Evolutionary conservation across 1,140 invertebrate genomes (phyloP).

Genomic region (Steinernema feltiae): DNA sequence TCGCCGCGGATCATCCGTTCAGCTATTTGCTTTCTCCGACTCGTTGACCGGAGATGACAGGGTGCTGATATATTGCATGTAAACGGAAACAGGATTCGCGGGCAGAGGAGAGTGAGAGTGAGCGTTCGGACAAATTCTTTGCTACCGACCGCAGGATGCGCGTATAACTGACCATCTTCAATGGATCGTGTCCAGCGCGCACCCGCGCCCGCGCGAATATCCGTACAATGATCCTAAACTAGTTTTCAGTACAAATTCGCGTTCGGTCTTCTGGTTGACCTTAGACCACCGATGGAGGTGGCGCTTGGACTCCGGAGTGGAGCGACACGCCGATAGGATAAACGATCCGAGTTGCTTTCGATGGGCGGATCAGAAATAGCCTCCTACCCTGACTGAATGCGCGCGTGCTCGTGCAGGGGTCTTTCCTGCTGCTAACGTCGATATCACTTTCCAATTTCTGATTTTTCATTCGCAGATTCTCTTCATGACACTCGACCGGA

Average conservation of each 20-base stretch:
- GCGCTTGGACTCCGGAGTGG: constrained; percentile 1
- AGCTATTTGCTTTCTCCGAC: neutral
- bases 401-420: neutral
- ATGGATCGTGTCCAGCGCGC: neutral
- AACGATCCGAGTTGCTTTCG: neutral
- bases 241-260: neutral
- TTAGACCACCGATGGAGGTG: constrained; percentile 10
- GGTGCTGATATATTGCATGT: neutral
- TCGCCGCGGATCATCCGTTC: neutral
- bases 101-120: neutral
- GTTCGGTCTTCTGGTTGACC: neutral
- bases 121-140: neutral
- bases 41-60: neutral
- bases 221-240: neutral
- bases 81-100: neutral
- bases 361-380: neutral
- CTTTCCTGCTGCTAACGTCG: neutral
- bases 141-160: neutral
- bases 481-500: neutral
- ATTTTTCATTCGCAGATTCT: neutral
- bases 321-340: neutral
- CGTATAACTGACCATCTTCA: neutral
- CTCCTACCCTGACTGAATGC: neutral
- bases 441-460: neutral
- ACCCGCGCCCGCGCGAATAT: neutral